Evolutionary conservation across 2,113 vertebrate genomes (phyloP).

Genomic region (Solea solea): DNA sequence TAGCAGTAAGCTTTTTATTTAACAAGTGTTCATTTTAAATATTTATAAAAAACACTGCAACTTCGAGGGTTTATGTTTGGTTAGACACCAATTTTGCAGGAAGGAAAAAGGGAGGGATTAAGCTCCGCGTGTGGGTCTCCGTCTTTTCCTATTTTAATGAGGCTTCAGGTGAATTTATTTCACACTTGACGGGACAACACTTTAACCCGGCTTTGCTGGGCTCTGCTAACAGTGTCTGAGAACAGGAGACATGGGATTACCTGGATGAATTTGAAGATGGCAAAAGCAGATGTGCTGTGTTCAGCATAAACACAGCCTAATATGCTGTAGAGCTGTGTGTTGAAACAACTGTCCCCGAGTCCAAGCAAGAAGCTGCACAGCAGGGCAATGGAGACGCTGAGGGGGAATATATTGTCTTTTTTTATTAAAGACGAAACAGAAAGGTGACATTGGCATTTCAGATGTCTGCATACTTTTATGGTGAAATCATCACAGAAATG

Average conservation of each 20-base stretch:
- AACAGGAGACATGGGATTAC: slow-evolving; percentile 76
- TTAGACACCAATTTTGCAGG: slow-evolving; percentile 3
- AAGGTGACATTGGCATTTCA: neutral
- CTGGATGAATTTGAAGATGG: slow-evolving; percentile 98
- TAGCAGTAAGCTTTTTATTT: neutral
- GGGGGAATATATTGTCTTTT: slow-evolving; percentile 2
- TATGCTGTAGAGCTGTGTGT: slow-evolving; percentile 97
- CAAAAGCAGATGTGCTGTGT: slow-evolving; percentile 93
- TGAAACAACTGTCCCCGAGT: slow-evolving; percentile 97
- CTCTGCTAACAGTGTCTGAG: slow-evolving; percentile 52
- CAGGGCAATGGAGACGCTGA: slow-evolving; percentile 90
- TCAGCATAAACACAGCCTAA: slow-evolving; percentile 90
- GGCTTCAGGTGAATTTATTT: slow-evolving; percentile 59
- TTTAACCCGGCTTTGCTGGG: slow-evolving; percentile 39
- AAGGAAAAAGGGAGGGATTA: slow-evolving; percentile 5
- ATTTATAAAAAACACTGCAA: neutral
- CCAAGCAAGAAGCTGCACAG: slow-evolving; percentile 95
- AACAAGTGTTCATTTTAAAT: neutral
- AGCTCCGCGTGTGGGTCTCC: neutral
- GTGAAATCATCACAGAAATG: neutral
- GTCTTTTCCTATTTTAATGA: slow-evolving; percentile 38
- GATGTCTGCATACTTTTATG: neutral
- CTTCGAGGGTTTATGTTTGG: slow-evolving; percentile 13
- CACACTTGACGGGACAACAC: slow-evolving; percentile 30
- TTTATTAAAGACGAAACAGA: slow-evolving; percentile 4